Evolutionary conservation across 2,888 invertebrate species (phyloP).

Genomic region (Rhamphomyia laevipes): DNA sequence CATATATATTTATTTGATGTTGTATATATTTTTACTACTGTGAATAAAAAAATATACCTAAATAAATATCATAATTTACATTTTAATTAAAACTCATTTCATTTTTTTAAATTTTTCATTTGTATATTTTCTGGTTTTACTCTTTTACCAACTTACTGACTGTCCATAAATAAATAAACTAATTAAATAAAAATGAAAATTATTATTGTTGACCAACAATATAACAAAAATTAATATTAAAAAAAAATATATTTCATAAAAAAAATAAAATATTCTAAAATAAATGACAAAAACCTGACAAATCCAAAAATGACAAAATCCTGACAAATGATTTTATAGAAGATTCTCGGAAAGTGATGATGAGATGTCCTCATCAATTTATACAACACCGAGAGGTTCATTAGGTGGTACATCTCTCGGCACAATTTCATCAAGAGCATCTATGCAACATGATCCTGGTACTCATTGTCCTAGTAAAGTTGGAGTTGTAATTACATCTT

Average conservation of each 20-base stretch:
- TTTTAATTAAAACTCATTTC: no score
- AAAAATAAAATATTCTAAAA: background rate
- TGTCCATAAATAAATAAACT: background rate
- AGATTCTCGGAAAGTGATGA: constrained; percentile 21
- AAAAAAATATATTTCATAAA: constrained; percentile 2
- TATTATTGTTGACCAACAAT: no score
- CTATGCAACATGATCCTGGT: constrained; percentile 44
- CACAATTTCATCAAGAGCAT: constrained; percentile 44
- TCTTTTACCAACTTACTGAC: no score
- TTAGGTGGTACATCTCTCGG: constrained; percentile 19
- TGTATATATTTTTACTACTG: no score
- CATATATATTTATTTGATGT: no score
- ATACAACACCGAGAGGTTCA: constrained; percentile 19
- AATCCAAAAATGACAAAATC: background rate
- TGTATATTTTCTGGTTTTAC: no score
- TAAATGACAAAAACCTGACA: no score
- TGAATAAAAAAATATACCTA: no score
- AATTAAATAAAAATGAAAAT: background rate
- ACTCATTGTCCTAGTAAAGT: constrained; percentile 51
- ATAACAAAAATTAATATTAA: background rate
- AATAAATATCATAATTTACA: no score
- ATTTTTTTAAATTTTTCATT: no score
- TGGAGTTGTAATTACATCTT: constrained; percentile 84
- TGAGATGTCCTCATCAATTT: constrained; percentile 18
- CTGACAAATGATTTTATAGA: constrained; percentile 4